Evolutionary conservation across 2,113 vertebrate genomes (phyloP).

Genomic region (Mesitornis unicolor): DNA sequence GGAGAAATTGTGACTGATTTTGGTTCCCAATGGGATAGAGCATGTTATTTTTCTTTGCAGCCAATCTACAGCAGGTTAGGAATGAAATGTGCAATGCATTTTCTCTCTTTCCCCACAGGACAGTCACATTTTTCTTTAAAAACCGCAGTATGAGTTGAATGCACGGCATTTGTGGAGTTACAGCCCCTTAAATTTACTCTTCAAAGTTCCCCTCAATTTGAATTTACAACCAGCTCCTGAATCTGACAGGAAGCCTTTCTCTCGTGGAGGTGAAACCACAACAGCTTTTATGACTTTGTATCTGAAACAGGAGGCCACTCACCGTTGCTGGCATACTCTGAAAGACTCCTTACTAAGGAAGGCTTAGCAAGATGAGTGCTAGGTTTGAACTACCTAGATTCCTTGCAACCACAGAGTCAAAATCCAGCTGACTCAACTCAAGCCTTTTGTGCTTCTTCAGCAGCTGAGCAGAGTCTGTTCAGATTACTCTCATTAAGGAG

Average conservation of each 20-base stretch:
- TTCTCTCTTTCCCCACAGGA: not conserved
- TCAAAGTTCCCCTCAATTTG: not conserved
- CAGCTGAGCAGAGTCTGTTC: not conserved
- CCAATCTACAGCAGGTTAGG: not conserved
- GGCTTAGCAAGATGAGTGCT: not conserved
- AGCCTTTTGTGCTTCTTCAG: constrained; percentile 31
- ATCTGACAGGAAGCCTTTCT: not conserved
- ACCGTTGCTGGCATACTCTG: not conserved
- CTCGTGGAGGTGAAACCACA: not conserved
- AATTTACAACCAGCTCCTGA: not conserved
- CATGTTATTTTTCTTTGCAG: not conserved
- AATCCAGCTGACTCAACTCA: constrained; percentile 24
- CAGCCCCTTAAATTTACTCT: not conserved
- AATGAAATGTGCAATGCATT: not conserved
- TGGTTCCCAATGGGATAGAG: fast-evolving
- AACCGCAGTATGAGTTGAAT: not conserved
- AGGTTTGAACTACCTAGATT: not conserved
- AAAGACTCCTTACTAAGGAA: not conserved
- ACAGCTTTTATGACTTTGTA: not conserved
- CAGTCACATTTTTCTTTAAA: not conserved
- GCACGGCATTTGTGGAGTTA: not conserved
- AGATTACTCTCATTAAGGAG: not conserved
- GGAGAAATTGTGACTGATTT: not conserved
- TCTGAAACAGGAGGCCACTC: not conserved
- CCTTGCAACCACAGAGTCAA: not conserved